Base-by-base conservation (phyloP, 1,140 invertebrate species). In the Apis florea region DNA sequence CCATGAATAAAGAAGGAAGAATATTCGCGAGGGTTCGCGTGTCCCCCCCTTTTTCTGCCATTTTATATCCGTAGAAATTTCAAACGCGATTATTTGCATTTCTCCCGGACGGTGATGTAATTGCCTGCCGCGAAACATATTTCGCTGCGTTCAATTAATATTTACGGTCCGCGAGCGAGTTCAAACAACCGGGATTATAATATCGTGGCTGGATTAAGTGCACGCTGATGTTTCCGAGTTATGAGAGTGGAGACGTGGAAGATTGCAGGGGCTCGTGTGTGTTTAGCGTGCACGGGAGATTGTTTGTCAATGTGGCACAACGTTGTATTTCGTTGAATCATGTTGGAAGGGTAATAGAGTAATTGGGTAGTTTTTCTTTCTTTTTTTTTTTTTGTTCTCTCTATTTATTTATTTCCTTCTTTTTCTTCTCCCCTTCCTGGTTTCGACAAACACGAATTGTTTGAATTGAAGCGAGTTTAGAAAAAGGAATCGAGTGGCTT, bases 91-190 rank as follows among this genome's bases (percentile, higher is more conserved):
- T 66, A 66, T 66, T 66, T 66, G 31, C 63, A 66, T 40, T 66
- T 66, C 21, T 21, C 40, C 40, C 31, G 64, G 64, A 49, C 64
- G 64, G 40, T 67, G 64, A 67, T 67, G 64, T 67, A 67, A 67
- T 67, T 67, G 64, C 64, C 40, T 67, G 64, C 64, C 64, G 21
- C 40, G 64, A 67, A 67, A 67, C 64, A 40, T 67, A 67, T 67
- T 67, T 67, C 64, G 64, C 64, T 40, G 64, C 64, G 40, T 67
- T 67, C 64, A 67, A 67, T 67, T 67, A 67, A 67, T 67, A 67
- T 67, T 67, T 67, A 67, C 64, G 64, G 64, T 67, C 64, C 64
- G 40, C 64, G 64, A 67, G 64, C 64, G 64, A 67, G 64, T 67
- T 47, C 64, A 67, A 67, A 67, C 64, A 67, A 47, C 64, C 40